Conservation (phyloP, 2,797 vertebrate genomes). For the Aldrovandia affinis region DNA sequence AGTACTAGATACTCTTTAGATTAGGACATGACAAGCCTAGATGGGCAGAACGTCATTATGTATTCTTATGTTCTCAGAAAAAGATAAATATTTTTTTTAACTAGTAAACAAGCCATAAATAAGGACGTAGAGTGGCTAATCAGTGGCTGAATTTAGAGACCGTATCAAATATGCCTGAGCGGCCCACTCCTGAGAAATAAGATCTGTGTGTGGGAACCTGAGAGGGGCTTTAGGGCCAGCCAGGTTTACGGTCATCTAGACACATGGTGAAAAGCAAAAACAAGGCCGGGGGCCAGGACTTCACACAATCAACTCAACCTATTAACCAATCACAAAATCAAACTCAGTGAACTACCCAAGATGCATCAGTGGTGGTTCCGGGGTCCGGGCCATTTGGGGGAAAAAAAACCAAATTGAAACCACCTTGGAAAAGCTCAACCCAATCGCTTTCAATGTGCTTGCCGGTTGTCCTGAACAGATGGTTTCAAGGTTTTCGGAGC, state of each 20-base stretch:
- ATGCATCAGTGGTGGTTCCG: background rate
- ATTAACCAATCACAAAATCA: background rate
- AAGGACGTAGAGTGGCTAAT: background rate
- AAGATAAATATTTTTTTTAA: no score
- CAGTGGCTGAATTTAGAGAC: background rate
- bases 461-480: no score
- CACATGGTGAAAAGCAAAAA: background rate
- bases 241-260: background rate
- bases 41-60: no score
- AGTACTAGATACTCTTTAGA: no score
- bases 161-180: slow-evolving; percentile 1
- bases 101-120: slow-evolving; percentile 12
- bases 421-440: background rate
- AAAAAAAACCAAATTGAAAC: background rate
- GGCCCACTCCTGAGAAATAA: background rate
- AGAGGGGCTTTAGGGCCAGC: background rate
- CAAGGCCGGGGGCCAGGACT: background rate
- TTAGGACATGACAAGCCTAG: no score
- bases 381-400: background rate
- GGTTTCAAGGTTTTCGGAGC: no score
- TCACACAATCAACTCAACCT: background rate
- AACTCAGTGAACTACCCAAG: background rate
- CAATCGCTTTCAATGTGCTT: no score
- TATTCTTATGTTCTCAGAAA: no score
- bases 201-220: background rate